Evolutionary conservation across 2,113 vertebrate species (phyloP).

Genomic region (Mirounga angustirostris): DNA sequence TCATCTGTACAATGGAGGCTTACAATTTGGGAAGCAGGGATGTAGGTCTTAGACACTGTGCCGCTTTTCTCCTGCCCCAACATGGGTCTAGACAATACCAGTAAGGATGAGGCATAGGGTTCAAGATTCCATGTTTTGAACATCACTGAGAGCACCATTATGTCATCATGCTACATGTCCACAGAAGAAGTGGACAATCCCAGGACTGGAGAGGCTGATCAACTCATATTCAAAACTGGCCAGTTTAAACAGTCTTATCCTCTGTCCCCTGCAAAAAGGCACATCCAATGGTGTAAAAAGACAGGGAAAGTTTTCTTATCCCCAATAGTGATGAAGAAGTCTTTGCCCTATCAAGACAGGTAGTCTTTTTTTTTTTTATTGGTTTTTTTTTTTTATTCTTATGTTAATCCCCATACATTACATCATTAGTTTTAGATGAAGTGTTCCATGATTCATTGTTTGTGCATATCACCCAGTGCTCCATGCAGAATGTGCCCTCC

Average conservation of each 20-base stretch:
- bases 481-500: no score
- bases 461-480: no score
- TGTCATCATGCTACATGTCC: not conserved
- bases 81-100: rapidly evolving
- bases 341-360: not conserved
- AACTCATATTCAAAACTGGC: not conserved
- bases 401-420: no score
- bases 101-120: rapidly evolving
- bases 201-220: not conserved
- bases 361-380: not conserved
- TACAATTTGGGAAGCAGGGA: not conserved
- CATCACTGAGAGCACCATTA: not conserved
- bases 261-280: not conserved
- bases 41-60: not conserved
- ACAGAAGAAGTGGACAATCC: not conserved
- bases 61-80: not conserved
- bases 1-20: not conserved
- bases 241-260: not conserved
- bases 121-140: not conserved
- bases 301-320: not conserved
- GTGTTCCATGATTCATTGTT: no score
- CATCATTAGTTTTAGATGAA: no score
- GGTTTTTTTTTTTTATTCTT: no score
- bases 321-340: not conserved
- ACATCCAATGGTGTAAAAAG: rapidly evolving